These are phyloP conservation scores for Palaemon carinicauda DNA, from an alignment of 1,140 invertebrate genomes.

Conservation along the genomic window DNA sequence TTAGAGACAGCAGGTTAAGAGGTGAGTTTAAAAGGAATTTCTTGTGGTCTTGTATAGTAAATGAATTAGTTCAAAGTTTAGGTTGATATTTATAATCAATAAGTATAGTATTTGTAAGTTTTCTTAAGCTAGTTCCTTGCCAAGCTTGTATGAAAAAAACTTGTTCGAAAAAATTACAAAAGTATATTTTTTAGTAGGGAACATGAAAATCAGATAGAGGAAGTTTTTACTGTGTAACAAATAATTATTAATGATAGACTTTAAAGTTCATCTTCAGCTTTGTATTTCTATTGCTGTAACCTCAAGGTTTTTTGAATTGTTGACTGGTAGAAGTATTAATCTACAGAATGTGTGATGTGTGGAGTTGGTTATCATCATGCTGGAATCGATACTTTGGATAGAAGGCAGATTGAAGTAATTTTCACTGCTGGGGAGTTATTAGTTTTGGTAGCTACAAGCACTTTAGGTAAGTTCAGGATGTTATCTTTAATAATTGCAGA, in stretches of 20 bases:
- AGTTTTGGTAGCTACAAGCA: constrained; percentile 76
- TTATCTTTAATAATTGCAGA: not conserved
- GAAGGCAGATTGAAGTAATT: constrained; percentile 72
- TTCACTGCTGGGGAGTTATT: constrained; percentile 74
- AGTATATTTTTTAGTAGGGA: too few species aligned
- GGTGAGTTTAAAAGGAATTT: constrained; percentile 63
- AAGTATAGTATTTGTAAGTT: too few species aligned
- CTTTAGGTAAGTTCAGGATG: constrained; percentile 67
- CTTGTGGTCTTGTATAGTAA: too few species aligned
- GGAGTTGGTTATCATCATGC: constrained; percentile 83
- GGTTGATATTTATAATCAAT: too few species aligned
- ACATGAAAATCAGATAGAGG: too few species aligned
- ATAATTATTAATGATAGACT: too few species aligned
- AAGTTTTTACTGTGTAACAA: too few species aligned
- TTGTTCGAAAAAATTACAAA: too few species aligned
- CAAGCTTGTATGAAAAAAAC: not conserved
- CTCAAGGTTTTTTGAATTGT: not conserved
- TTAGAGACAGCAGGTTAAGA: constrained; percentile 73
- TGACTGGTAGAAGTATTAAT: not conserved
- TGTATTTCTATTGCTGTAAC: constrained; percentile 14
- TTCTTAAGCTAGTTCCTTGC: too few species aligned
- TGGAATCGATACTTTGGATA: constrained; percentile 74
- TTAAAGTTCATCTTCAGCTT: too few species aligned
- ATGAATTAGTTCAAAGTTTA: too few species aligned
- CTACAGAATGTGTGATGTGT: constrained; percentile 67